Evolutionary conservation across 2,113 vertebrate genomes (phyloP).

Genomic region (Galemys pyrenaicus): DNA sequence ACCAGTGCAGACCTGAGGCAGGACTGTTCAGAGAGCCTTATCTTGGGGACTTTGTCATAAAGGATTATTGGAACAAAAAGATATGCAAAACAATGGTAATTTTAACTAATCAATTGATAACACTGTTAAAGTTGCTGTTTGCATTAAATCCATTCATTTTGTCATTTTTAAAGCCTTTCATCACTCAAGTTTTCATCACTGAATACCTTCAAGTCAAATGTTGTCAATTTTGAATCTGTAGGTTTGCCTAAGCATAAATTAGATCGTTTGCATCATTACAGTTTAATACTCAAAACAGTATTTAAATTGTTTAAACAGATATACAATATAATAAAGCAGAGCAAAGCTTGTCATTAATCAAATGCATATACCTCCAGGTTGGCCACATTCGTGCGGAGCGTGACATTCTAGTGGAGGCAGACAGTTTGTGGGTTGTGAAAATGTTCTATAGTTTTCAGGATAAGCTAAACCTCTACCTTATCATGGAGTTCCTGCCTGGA

Average conservation of each 20-base stretch:
- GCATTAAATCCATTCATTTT: constrained; percentile 46
- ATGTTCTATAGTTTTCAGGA: constrained; percentile 99
- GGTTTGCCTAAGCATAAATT: constrained; percentile 57
- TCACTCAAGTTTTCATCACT: constrained; percentile 35
- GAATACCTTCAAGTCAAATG: constrained; percentile 36
- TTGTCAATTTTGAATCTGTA: constrained; percentile 58
- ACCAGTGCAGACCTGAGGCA: background rate
- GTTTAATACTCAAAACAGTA: constrained; percentile 43
- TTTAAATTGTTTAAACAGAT: constrained; percentile 70
- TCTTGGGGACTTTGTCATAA: background rate
- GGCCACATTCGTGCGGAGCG: constrained; percentile 98
- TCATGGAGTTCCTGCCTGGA: constrained; percentile 99
- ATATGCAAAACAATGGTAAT: constrained; percentile 4
- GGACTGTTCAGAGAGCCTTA: background rate
- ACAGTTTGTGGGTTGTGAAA: constrained; percentile 99
- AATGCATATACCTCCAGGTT: constrained; percentile 86
- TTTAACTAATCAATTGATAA: constrained; percentile 18
- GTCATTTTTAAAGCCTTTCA: constrained; percentile 50
- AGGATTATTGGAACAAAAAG: constrained; percentile 30
- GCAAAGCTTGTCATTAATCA: constrained; percentile 62
- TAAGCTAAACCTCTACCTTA: constrained; percentile 99
- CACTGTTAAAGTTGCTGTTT: constrained; percentile 51
- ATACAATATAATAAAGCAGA: constrained; percentile 40
- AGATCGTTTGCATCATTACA: constrained; percentile 37
- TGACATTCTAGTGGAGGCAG: constrained; percentile 98